These are phyloP conservation scores for Drosophila greeni DNA, from an alignment of 2,888 invertebrate species.

Conservation along the genomic window DNA sequence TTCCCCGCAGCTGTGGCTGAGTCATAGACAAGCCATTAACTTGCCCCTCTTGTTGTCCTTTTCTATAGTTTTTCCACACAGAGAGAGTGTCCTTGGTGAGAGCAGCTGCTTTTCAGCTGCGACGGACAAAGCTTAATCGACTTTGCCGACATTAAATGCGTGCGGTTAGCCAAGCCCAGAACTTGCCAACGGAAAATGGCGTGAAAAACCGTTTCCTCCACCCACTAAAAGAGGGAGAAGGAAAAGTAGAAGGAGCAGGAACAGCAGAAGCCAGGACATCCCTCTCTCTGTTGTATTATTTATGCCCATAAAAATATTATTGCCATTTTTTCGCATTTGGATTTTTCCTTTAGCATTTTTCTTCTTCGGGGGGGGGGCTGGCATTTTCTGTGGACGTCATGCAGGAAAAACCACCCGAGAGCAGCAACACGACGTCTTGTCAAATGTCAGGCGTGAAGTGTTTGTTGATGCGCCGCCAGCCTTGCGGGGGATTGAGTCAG, in stretches of 20 bases:
- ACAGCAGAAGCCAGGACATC: slow-evolving; percentile 1
- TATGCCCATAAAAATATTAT: slow-evolving; percentile 73
- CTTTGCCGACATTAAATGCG: slow-evolving; percentile 70
- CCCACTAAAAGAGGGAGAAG: neutral
- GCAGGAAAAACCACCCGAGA: slow-evolving; percentile 2
- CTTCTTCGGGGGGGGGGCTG: slow-evolving; percentile 32
- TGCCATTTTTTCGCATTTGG: slow-evolving; percentile 73
- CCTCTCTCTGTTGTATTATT: slow-evolving; percentile 55
- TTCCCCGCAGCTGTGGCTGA: slow-evolving; percentile 48
- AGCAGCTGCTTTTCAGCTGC: slow-evolving; percentile 37
- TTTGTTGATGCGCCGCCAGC: slow-evolving; percentile 65
- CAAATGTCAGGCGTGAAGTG: slow-evolving; percentile 73
- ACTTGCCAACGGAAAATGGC: slow-evolving; percentile 57
- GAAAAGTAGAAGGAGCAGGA: neutral
- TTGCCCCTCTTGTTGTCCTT: neutral
- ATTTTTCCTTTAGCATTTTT: slow-evolving; percentile 31
- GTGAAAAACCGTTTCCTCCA: slow-evolving; percentile 57
- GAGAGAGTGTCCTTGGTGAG: slow-evolving; percentile 25
- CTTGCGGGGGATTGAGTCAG: slow-evolving; percentile 6
- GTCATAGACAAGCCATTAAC: slow-evolving; percentile 52
- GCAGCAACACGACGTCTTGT: slow-evolving; percentile 50
- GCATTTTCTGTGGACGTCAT: slow-evolving; percentile 29
- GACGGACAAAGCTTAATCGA: slow-evolving; percentile 64
- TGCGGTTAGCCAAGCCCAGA: slow-evolving; percentile 54
- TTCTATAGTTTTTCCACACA: slow-evolving; percentile 3